phyloP scores from a whole-genome alignment of 2,888 invertebrate species.

The Sympetrum striolatum region DNA sequence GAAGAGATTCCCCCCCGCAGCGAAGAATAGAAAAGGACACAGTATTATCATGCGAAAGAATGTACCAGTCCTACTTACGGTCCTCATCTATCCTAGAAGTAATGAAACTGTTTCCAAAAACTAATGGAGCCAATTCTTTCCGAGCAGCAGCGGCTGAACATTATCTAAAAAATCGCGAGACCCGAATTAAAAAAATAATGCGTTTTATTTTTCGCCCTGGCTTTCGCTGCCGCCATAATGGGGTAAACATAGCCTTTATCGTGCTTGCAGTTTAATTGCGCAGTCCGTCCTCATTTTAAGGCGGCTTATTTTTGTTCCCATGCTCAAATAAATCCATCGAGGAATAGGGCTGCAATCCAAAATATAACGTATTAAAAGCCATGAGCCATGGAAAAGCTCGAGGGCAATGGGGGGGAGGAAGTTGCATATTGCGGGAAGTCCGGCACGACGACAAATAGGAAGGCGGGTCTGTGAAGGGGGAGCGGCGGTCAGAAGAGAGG shows the following conservation, averaged over 20 bases:
- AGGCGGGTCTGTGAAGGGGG: neutral
- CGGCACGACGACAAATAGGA: neutral
- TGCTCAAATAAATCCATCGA: constrained; percentile 21
- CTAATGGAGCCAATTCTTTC: constrained; percentile 32
- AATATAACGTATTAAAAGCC: constrained; percentile 6
- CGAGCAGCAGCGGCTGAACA: neutral
- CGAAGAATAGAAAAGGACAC: neutral
- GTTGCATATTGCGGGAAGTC: neutral
- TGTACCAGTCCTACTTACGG: constrained; percentile 8
- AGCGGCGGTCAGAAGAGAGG: neutral
- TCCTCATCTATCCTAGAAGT: constrained; percentile 17
- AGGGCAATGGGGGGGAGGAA: neutral
- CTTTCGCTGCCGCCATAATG: constrained; percentile 13
- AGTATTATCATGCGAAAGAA: constrained; percentile 1
- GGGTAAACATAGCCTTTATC: neutral
- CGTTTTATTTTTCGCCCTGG: neutral
- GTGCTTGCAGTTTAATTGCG: constrained; percentile 16
- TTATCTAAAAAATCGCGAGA: constrained; percentile 10
- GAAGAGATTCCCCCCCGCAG: neutral
- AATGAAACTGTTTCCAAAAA: constrained; percentile 18
- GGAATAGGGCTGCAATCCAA: constrained; percentile 14
- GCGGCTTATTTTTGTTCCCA: constrained; percentile 5
- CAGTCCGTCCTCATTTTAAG: neutral
- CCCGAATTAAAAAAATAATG: neutral
- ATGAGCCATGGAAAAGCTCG: neutral